phyloP scores from a whole-genome alignment of 2,888 invertebrate species.

The Gibbula magus region DNA sequence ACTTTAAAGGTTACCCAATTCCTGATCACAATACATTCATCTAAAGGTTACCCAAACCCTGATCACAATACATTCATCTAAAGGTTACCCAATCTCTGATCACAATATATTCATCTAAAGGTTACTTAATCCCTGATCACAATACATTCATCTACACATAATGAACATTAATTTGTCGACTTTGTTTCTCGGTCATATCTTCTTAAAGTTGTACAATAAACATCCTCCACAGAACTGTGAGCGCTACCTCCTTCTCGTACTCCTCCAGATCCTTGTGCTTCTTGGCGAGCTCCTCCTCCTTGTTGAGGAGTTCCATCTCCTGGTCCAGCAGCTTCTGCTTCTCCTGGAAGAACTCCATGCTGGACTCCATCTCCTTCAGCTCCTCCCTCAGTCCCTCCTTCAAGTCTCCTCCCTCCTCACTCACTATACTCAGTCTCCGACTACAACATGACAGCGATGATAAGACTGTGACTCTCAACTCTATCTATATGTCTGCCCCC shows the following conservation, averaged over 20 bases:
- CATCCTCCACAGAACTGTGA: background rate
- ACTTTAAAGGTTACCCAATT: too few relatives aligned
- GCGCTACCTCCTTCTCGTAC: conserved; percentile 52
- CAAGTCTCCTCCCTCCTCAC: background rate
- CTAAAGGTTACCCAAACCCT: too few relatives aligned
- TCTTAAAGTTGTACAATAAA: too few relatives aligned
- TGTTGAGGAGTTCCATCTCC: conserved; percentile 44
- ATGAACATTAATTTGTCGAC: too few relatives aligned
- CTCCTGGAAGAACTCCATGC: conserved; percentile 50
- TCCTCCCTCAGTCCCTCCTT: conserved; percentile 29
- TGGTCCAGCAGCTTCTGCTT: conserved; percentile 50
- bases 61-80: too few relatives aligned
- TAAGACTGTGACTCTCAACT: background rate
- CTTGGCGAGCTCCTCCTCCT: conserved; percentile 49
- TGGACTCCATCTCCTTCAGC: conserved; percentile 42
- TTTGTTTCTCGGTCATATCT: too few relatives aligned
- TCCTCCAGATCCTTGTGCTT: conserved; percentile 50
- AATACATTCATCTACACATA: too few relatives aligned
- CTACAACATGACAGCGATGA: background rate
- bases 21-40: too few relatives aligned
- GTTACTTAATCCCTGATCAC: too few relatives aligned
- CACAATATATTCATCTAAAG: too few relatives aligned
- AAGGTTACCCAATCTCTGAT: too few relatives aligned
- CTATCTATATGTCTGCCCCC: background rate
- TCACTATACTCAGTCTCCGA: background rate